Evolutionary conservation across 1,140 invertebrate species (phyloP).

Genomic region (Ladona fulva): DNA sequence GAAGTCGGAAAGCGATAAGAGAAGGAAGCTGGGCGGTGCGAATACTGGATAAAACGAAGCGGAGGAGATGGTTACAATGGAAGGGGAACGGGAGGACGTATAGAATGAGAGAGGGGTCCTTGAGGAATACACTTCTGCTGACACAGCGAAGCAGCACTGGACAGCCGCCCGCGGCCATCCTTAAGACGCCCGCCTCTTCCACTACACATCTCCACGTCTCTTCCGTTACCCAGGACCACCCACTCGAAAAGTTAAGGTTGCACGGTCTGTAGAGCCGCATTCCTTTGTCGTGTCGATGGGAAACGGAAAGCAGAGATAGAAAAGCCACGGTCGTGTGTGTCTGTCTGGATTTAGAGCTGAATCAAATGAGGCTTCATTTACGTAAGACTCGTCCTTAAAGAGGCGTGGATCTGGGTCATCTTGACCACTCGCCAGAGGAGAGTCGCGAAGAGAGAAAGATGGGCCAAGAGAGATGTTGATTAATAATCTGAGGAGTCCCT

Average conservation of each 20-base stretch:
- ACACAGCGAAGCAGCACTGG: not conserved
- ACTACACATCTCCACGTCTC: not conserved
- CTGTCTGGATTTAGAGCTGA: not conserved
- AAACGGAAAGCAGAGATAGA: not conserved
- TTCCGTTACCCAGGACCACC: not conserved
- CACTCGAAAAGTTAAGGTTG: conserved; percentile 9
- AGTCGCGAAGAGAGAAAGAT: not conserved
- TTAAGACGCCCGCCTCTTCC: not conserved
- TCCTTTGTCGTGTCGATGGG: not conserved
- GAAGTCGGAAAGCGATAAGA: too few relatives aligned
- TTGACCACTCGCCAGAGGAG: not conserved
- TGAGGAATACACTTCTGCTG: not conserved
- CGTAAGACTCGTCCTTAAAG: not conserved
- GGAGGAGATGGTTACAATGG: too few relatives aligned
- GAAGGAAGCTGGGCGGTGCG: too few relatives aligned
- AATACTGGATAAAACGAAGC: too few relatives aligned
- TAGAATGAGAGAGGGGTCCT: not conserved
- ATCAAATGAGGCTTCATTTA: conserved; percentile 6
- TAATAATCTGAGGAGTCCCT: not conserved
- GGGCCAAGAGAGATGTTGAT: not conserved
- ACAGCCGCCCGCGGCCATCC: not conserved
- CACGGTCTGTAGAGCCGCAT: not conserved
- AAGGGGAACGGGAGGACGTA: too few relatives aligned
- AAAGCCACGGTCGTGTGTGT: too few relatives aligned
- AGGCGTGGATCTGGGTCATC: not conserved